Evolutionary conservation across 1,140 invertebrate species (phyloP), one percentile per base, ranked within the genome.

Genomic region (Phocides pigmalion): DNA sequence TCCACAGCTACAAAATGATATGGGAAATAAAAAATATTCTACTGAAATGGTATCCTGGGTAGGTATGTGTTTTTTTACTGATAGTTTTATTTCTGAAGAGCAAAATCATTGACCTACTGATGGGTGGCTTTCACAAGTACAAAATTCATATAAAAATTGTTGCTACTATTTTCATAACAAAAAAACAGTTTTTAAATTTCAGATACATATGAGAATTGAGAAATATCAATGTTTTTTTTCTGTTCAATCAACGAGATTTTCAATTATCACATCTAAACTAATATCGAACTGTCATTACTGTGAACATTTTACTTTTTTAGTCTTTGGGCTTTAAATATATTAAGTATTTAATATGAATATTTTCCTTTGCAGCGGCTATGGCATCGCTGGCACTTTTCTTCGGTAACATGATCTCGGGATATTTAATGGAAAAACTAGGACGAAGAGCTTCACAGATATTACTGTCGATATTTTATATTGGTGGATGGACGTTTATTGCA

Each of bases 381-480:
- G 91, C 93, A 20, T 90, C 93, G 0, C 78, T 95, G 17, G 92
- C 94, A 1, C 90, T 94, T 81, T 83, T 92, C 8, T 89, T 93
- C 12, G 94, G 94, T 4, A 94, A 94, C 72, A 83, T 94, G 61
- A 70, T 94, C 15, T 92, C 93, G 0, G 93, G 94, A 35, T 88
- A 93, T 37, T 67, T 94, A 17, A 94, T 96, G 82, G 95, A 96
- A 54, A 93, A 87, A 71, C 83, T 94, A 58, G 96, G 96, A 8
- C 90, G 96, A 64, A 94, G 93, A 81, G 76, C 68, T 6, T 93
- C 94, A 0, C 90, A 95, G 35, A 74, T 94, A 2, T 58, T 95
- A 5, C 74, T 94, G 2, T 92, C 92, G 1, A 66, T 94, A 0
- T 93, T 94, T 1, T 95, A 94, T 62, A 71, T 94, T 0, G 46